Percentiles rank a stretch among this genome's conserved stretches.
phyloP scores from a whole-genome alignment of 2,888 invertebrate species.

The Dugesia japonica region DNA sequence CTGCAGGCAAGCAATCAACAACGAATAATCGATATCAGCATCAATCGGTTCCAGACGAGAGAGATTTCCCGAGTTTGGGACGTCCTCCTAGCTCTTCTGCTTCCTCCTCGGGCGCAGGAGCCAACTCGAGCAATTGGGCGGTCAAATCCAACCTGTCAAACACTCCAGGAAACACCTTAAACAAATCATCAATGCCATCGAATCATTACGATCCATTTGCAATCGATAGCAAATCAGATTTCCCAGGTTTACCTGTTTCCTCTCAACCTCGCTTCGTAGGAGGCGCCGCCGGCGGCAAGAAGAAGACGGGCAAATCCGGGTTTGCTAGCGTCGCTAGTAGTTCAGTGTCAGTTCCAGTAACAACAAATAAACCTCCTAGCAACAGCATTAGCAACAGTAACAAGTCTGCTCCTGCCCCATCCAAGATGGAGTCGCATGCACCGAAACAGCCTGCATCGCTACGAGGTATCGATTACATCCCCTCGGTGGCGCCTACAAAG shows the following conservation, averaged over 20 bases:
- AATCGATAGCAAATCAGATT: background rate
- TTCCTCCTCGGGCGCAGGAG: too few relatives aligned
- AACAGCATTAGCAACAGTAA: too few relatives aligned
- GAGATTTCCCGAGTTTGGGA: too few relatives aligned
- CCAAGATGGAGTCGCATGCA: background rate
- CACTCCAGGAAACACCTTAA: too few relatives aligned
- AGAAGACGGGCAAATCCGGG: background rate
- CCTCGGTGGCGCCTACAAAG: background rate
- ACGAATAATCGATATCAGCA: too few relatives aligned
- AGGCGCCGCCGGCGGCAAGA: background rate
- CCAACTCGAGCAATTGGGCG: too few relatives aligned
- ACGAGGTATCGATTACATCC: background rate
- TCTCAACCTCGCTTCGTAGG: background rate
- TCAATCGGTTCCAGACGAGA: too few relatives aligned
- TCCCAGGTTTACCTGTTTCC: background rate
- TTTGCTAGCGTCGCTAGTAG: background rate
- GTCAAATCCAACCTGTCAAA: too few relatives aligned
- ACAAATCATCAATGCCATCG: too few relatives aligned
- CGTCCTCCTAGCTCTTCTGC: too few relatives aligned
- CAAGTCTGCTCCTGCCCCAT: background rate
- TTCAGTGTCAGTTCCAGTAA: background rate
- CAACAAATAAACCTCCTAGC: background rate
- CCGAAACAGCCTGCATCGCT: background rate
- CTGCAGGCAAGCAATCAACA: too few relatives aligned
- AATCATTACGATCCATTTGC: too few relatives aligned